These are phyloP conservation scores for Narcine bancroftii DNA, from an alignment of 2,113 vertebrate genomes.

Conservation along the genomic window DNA sequence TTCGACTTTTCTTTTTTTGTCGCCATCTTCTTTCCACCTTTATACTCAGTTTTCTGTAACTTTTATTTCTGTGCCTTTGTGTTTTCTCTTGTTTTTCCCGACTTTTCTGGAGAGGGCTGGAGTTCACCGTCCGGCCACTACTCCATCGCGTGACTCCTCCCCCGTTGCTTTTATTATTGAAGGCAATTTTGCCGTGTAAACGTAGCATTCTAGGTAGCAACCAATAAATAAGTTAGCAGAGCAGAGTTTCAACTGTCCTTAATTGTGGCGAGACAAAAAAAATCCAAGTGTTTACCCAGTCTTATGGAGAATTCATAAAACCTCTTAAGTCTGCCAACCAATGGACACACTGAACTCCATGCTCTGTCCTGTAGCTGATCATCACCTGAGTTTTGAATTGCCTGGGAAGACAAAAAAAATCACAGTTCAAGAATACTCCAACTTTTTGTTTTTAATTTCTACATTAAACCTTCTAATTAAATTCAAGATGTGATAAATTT, in stretches of 20 bases:
- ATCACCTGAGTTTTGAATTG: constrained; percentile 91
- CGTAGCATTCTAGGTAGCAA: background rate
- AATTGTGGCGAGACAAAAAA: background rate
- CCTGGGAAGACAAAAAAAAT: constrained; percentile 55
- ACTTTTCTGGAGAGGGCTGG: too few relatives aligned
- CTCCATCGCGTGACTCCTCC: too few relatives aligned
- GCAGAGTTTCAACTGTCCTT: background rate
- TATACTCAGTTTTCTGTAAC: too few relatives aligned
- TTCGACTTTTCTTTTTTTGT: too few relatives aligned
- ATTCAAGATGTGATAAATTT: background rate
- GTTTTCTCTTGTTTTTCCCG: too few relatives aligned
- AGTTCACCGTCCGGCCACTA: too few relatives aligned
- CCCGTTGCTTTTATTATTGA: background rate
- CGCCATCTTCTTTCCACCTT: too few relatives aligned
- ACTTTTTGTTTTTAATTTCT: background rate
- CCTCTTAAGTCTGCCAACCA: constrained; percentile 87
- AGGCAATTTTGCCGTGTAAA: background rate
- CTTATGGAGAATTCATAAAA: constrained; percentile 93
- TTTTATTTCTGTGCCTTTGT: too few relatives aligned
- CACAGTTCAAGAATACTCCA: too few relatives aligned
- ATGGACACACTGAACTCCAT: constrained; percentile 90
- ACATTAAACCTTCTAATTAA: background rate
- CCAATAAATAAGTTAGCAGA: background rate
- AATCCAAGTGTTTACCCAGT: constrained; percentile 62
- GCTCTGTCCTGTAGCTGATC: constrained; percentile 84